Conservation (phyloP, 2,797 vertebrate genomes). For the Onychomys torridus region DNA sequence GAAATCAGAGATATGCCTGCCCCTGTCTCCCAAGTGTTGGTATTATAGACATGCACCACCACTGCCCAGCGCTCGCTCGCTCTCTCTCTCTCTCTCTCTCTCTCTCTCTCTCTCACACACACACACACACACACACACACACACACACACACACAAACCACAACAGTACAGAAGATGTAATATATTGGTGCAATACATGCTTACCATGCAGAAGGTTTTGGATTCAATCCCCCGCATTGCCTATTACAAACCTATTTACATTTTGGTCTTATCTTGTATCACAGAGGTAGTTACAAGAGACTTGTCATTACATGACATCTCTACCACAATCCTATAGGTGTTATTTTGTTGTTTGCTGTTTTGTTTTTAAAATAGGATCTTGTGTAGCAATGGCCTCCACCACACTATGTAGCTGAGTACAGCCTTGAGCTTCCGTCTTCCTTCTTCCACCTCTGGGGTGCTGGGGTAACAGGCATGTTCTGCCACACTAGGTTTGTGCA, state of each 20-base stretch:
- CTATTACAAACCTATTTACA: not conserved
- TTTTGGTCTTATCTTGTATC: conserved; percentile 28
- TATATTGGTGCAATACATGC: not conserved
- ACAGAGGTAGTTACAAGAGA: conserved; percentile 40
- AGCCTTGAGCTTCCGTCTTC: not conserved
- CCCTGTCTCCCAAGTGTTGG: not conserved
- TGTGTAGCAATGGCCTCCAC: not conserved
- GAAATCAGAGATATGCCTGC: not conserved
- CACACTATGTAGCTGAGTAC: not conserved
- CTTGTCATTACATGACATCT: conserved; percentile 32
- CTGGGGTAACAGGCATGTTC: not conserved
- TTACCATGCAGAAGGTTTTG: not conserved
- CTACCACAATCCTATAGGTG: not conserved
- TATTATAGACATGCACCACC: not conserved
- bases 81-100: no score
- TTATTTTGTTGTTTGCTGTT: not conserved
- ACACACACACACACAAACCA: not conserved
- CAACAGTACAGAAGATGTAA: not conserved
- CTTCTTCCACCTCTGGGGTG: not conserved
- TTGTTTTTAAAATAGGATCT: not conserved
- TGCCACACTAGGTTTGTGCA: not conserved
- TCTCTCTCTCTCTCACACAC: no score
- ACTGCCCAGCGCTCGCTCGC: not conserved
- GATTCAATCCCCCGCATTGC: not conserved
- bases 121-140: not conserved